These are phyloP conservation scores for Lucinisca nassula DNA, from an alignment of 2,888 invertebrate species.

Conservation along the genomic window DNA sequence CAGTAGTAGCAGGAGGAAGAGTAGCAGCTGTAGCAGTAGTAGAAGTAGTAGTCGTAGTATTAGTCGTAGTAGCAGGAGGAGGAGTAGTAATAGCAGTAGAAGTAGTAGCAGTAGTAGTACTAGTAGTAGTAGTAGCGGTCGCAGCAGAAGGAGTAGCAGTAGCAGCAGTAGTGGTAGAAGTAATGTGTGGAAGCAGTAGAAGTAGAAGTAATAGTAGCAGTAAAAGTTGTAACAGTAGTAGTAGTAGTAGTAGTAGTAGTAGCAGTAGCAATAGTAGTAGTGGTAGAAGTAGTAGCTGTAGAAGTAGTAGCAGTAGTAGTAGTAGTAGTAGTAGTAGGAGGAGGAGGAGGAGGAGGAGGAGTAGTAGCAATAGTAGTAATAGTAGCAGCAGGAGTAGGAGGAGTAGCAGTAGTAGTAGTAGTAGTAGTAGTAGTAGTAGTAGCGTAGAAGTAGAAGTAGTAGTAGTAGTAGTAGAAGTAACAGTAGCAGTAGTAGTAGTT, in stretches of 20 bases:
- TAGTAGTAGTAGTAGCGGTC: not conserved
- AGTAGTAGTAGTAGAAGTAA: not conserved
- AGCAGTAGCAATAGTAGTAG: not conserved
- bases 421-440: not conserved
- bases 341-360: not conserved
- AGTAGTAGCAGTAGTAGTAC: not conserved
- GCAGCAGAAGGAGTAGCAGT: too few species aligned
- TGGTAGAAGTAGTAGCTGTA: not conserved
- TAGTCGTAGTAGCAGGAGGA: not conserved
- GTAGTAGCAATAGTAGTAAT: not conserved
- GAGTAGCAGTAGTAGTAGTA: not conserved
- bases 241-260: not conserved
- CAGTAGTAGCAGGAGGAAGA: slow-evolving; percentile 1
- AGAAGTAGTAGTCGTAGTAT: not conserved
- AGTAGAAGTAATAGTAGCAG: not conserved
- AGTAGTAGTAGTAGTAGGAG: too few species aligned
- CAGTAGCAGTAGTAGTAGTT: not conserved
- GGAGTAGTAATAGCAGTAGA: not conserved
- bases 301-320: not conserved
- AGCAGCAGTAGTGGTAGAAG: not conserved
- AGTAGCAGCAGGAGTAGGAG: not conserved
- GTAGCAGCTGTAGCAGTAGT: not conserved
- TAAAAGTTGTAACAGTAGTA: not conserved
- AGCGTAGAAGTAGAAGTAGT: not conserved
- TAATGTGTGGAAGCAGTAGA: not conserved